Evolutionary conservation across 2,797 vertebrate species (phyloP), one percentile per base, ranked within the genome.

Genomic region (Eutrigla gurnardus): DNA sequence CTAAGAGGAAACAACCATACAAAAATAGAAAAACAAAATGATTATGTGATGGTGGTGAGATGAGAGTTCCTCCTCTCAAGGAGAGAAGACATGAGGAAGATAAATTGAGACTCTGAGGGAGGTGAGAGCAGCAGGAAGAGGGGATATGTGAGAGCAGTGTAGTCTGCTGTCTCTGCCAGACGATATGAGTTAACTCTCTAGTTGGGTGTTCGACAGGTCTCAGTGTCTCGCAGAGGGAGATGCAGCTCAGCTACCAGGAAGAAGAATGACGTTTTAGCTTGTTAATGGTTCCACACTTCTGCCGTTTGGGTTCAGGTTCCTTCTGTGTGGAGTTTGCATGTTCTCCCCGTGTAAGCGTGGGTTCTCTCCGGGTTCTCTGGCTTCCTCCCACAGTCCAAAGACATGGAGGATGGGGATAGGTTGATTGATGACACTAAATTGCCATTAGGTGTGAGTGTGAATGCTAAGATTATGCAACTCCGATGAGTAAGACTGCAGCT

Each of bases 181-280:
- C 47, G 18, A 69, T 11, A 57, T 6, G 33, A 72, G 53, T 25
- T 18, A 33, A 5, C 50, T 66, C 46, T 72, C 25, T 70, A 37
- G 52, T 7, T 72, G 59, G 63, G 60, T 65, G 66, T 57, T 53
- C 65, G 75, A 78, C 78, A 37, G 60, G 52, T 64, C 58, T 77
- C 71, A 39, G 45, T 78, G 71, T 73, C 69, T 76, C 70, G 65
- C 71, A 81, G 7, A 64, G 61, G 59, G 46, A 70, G 8, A 75
- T 1, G 7, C 45, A 63, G 71, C 40, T 65, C 45, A 63, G 55
- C 58, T 59, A 59, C 57, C 74, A 68, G 71, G 71, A 88, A 82
- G 54, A 37, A 55, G 65, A 67, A 78, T 61, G 9, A 5, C 11
- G 54, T 60, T 15, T 57, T 40, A 72, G 15, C 5, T 40, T 45